A percentile compares a stretch with the other conserved stretches of the same genome.
Conservation (phyloP, 2,888 invertebrate genomes). For the Stenurella melanura region DNA sequence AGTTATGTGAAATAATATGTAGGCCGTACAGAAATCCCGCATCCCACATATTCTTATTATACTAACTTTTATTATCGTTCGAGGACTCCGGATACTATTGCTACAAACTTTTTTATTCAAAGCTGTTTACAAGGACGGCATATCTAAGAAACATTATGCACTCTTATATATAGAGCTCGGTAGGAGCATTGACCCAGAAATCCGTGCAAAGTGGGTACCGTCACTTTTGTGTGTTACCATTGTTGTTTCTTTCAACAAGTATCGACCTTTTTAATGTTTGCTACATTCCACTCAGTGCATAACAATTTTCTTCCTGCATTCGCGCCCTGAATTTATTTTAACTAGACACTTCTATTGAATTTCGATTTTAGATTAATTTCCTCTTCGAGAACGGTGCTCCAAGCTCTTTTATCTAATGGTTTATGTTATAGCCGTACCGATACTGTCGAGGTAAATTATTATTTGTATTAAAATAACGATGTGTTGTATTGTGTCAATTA, state of each 20-base stretch:
- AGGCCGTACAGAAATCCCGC: background rate
- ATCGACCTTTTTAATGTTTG: background rate
- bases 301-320: background rate
- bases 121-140: background rate
- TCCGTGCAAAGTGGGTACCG: background rate
- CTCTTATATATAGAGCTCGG: background rate
- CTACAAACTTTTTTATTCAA: background rate
- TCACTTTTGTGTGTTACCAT: background rate
- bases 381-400: no score
- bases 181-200: background rate
- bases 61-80: background rate
- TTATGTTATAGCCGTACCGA: no score
- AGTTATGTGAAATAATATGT: background rate
- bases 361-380: background rate
- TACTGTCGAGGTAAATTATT: no score
- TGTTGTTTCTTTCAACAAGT: background rate
- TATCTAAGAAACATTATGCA: no score
- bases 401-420: no score
- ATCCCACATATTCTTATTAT: background rate
- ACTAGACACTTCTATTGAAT: background rate
- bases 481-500: no score
- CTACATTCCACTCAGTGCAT: background rate
- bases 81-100: no score
- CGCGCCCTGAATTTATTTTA: background rate
- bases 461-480: no score